These are phyloP conservation scores for Scarus forsteni DNA, from an alignment of 2,797 vertebrate genomes.

Conservation along the genomic window DNA sequence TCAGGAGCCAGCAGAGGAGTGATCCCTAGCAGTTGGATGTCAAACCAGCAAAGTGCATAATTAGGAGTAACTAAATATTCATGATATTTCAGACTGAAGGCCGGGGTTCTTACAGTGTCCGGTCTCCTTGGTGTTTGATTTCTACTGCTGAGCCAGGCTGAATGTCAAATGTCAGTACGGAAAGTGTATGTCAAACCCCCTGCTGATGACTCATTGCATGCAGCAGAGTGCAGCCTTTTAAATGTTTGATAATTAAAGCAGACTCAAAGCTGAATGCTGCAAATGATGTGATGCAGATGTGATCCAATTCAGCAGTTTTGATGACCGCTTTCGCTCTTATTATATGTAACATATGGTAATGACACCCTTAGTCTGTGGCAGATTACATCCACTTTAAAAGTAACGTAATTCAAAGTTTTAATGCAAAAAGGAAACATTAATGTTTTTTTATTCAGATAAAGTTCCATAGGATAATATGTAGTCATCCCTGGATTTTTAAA, in stretches of 20 bases:
- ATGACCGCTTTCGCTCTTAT: not conserved
- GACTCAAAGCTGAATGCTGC: slow-evolving; percentile 22
- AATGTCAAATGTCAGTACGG: slow-evolving; percentile 45
- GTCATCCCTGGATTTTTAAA: not conserved
- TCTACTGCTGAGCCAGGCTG: slow-evolving; percentile 20
- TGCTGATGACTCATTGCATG: slow-evolving; percentile 37
- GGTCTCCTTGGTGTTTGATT: slow-evolving; percentile 26
- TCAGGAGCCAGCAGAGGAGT: not conserved
- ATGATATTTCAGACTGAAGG: slow-evolving; percentile 6
- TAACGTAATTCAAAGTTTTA: not conserved
- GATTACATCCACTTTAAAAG: not conserved
- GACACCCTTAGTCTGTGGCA: not conserved
- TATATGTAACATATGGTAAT: slow-evolving; percentile 5
- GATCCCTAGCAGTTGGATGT: not conserved
- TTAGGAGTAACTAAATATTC: slow-evolving; percentile 4
- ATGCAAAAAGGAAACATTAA: not conserved
- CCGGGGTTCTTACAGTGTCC: not conserved
- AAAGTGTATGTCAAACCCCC: slow-evolving; percentile 42
- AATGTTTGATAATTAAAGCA: slow-evolving; percentile 50
- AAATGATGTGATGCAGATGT: slow-evolving; percentile 11
- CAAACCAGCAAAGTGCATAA: slow-evolving; percentile 24
- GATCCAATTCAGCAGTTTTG: slow-evolving; percentile 5
- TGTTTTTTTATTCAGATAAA: not conserved
- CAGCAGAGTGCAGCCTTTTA: slow-evolving; percentile 29
- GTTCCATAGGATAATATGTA: not conserved